Evolutionary conservation across 2,888 invertebrate genomes (phyloP), one percentile per base, ranked within the genome.

Genomic region (Epistrophe eligans): DNA sequence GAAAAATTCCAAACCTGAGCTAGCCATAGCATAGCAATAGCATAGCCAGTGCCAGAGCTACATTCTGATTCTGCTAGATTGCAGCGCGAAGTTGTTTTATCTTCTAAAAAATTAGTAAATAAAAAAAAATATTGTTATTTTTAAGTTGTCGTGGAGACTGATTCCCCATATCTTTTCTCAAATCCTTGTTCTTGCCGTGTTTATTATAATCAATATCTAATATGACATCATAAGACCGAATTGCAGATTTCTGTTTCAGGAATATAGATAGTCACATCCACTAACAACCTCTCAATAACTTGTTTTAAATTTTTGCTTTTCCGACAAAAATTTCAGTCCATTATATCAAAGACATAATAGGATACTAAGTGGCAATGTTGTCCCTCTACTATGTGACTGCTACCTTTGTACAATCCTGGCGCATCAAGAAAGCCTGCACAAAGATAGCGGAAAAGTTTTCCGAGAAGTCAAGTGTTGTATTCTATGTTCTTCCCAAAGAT

Each of bases 321-420:
- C 2, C 24, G 24, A 24, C 13, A 35, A 74, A 11, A 64, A 9
- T 45, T 19, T 35, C 52, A 24, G 40, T 74, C 38, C 43, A 52
- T 70, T 57, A 4, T 28, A 71, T 48, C 28, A 73, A 28, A 66
- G 43, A 11, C 45, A 60, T 19, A 50, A 9, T 9, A 19, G 50
- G 11, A 7, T 45, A 58, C 35, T 50, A 32, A n/a, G 57, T 60
- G 32, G 58, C 13, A 66, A 92, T 97, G 92, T 94, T 97, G 90
- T 97, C 97, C 50, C 93, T 97, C 72, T 96, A 96, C 93, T 97
- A 97, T 92, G 95, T 96, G 93, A 96, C 97, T 91, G 96, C 97
- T 91, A 97, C 97, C 88, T 95, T 96, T 92, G 93, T 97, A 89
- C 97, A 97, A 93, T 95, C 96, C 91, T 96, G 96, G 96, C 94